Conservation (phyloP, 2,797 vertebrate species). For the Danio tinwini region DNA sequence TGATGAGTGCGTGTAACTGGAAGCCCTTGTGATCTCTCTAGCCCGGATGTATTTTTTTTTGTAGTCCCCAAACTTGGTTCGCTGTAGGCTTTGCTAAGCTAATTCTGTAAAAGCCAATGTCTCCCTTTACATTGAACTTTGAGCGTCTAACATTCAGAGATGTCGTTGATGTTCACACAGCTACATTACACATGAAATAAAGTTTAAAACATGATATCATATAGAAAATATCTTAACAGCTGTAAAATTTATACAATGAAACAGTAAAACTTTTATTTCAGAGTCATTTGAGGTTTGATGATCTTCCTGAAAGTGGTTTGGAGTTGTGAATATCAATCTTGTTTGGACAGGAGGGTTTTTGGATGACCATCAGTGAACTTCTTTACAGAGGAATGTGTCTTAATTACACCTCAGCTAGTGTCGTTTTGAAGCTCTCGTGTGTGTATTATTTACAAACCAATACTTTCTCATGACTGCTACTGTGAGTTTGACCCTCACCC, state of each 20-base stretch:
- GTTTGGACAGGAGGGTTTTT: constrained; percentile 16
- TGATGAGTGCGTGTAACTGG: no score
- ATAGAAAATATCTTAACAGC: no score
- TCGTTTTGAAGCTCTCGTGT: constrained; percentile 7
- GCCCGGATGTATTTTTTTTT: no score
- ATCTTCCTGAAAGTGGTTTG: not conserved
- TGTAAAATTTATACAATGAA: not conserved
- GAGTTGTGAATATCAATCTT: not conserved
- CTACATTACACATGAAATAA: no score
- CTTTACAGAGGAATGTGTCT: constrained; percentile 47
- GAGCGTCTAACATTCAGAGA: no score
- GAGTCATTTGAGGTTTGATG: not conserved
- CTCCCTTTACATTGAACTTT: no score
- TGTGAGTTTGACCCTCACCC: not conserved
- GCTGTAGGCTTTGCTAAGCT: no score
- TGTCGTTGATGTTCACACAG: no score
- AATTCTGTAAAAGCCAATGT: no score
- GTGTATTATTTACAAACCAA: constrained; percentile 50
- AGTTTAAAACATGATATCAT: no score
- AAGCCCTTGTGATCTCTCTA: no score
- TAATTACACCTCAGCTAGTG: constrained; percentile 46
- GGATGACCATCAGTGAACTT: constrained; percentile 22
- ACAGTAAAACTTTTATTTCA: not conserved
- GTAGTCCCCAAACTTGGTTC: no score
- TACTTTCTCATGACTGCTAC: constrained; percentile 44